Evolutionary conservation across 2,113 vertebrate species (phyloP).

Genomic region (Ornithorhynchus anatinus): DNA sequence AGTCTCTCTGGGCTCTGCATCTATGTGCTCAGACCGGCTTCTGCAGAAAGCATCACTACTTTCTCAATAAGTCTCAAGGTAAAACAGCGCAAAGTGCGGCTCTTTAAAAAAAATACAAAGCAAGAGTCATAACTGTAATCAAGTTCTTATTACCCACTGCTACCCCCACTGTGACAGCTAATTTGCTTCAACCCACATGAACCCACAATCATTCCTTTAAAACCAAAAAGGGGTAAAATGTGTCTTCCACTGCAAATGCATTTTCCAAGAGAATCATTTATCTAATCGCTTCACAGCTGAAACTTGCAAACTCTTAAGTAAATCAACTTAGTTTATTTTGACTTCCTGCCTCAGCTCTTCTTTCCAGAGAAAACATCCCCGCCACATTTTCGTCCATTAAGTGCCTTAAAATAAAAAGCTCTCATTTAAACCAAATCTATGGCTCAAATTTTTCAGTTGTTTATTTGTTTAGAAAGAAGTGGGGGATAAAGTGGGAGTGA

Average conservation of each 20-base stretch:
- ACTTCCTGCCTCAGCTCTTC: constrained; percentile 35
- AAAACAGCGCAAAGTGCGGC: constrained; percentile 44
- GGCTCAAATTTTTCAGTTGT: background rate
- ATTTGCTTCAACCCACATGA: too few relatives aligned
- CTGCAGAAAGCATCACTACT: constrained; percentile 62
- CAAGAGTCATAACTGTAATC: constrained; percentile 18
- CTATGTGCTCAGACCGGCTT: constrained; percentile 55
- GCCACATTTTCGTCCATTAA: constrained; percentile 50
- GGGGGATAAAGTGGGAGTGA: too few relatives aligned
- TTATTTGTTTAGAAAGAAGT: background rate
- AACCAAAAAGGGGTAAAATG: constrained; percentile 6
- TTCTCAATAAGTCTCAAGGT: constrained; percentile 45
- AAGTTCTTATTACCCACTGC: constrained; percentile 22
- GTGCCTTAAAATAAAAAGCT: constrained; percentile 39
- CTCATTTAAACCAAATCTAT: constrained; percentile 29
- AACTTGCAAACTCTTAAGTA: constrained; percentile 47
- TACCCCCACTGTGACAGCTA: too few relatives aligned
- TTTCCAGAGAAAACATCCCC: constrained; percentile 52
- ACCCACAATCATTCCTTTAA: constrained; percentile 1
- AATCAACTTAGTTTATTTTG: constrained; percentile 50
- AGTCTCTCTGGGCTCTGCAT: too few relatives aligned
- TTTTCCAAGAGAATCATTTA: constrained; percentile 15
- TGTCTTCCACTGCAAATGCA: background rate
- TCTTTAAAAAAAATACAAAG: constrained; percentile 37
- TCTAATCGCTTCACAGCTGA: constrained; percentile 35